Evolutionary conservation across 1,140 invertebrate genomes (phyloP), one percentile per base, ranked within the genome.

Genomic region (Brachionus manjavacas): DNA sequence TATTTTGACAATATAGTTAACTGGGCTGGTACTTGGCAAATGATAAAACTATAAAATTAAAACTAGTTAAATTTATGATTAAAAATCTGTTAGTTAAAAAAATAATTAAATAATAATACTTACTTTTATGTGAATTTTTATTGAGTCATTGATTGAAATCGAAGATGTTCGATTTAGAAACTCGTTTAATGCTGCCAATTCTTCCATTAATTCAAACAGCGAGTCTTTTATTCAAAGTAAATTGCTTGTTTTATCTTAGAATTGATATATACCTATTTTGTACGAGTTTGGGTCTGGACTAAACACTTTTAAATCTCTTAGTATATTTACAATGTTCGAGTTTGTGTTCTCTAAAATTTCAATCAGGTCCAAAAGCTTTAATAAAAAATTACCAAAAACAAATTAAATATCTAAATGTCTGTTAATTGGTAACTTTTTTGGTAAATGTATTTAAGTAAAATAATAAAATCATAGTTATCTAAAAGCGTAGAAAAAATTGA

Each of bases 141-240:
- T 60, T 41, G 79, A 43, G 16, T 81, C 79, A 64, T n/a, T 68
- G 7, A 81, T 39, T 8, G 79, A 81, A 35, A 81, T 81, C 0
- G 52, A 64, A 4, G 79, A 81, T 43, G 79, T 81, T 64, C 79
- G 7, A 11, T 81, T 81, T 41, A 81, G 8, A 60, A 64, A 46
- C 28, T 81, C 52, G n/a, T 81, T 81, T 12, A 81, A 25, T 9
- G 8, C 6, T 2, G 31, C 55, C 23, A 81, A 16, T 25, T 81
- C 49, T 43, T 81, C 64, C 52, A 81, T 60, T 4, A 81, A 28
- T 23, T 60, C 39, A 7, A 81, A 39, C 0, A 81, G 12, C 1
- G 49, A 28, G 16, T 1, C 76, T 79, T 31, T 6, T 4, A 14
- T 76, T 76, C 16, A 39, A 79, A 49, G 8, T 35, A 6, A 35